Conservation (phyloP, 2,113 vertebrate genomes). For the Gyps fulvus region DNA sequence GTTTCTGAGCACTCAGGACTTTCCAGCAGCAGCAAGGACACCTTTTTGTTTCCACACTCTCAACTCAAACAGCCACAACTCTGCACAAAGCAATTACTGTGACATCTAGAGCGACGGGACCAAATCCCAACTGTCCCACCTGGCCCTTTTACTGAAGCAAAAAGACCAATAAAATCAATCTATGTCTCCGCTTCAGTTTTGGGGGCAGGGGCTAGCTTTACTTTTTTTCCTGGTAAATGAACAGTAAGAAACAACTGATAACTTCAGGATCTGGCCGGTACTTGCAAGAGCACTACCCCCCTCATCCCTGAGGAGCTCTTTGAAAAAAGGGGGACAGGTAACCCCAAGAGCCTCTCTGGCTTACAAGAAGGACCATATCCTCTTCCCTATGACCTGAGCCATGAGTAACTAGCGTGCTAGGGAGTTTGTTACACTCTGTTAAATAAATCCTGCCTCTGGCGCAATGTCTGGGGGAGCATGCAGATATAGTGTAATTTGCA, state of each 20-base stretch:
- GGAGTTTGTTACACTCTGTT: background rate
- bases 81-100: background rate
- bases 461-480: slow-evolving; percentile 32
- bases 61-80: background rate
- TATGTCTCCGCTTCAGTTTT: background rate
- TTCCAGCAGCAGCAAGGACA: background rate
- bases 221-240: background rate
- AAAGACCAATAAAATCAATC: background rate
- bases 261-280: background rate
- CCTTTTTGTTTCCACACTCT: background rate
- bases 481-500: background rate
- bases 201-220: background rate
- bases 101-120: background rate
- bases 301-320: background rate
- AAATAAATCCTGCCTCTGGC: slow-evolving; percentile 1
- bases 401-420: background rate
- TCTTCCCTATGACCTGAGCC: background rate
- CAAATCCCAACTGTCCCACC: background rate
- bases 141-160: background rate
- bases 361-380: background rate
- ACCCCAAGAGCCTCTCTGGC: background rate
- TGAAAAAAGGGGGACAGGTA: background rate
- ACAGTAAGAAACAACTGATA: background rate
- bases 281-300: background rate
- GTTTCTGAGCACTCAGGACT: background rate